These are phyloP conservation scores for Mugil cephalus DNA, from an alignment of 2,113 vertebrate genomes.

Conservation along the genomic window DNA sequence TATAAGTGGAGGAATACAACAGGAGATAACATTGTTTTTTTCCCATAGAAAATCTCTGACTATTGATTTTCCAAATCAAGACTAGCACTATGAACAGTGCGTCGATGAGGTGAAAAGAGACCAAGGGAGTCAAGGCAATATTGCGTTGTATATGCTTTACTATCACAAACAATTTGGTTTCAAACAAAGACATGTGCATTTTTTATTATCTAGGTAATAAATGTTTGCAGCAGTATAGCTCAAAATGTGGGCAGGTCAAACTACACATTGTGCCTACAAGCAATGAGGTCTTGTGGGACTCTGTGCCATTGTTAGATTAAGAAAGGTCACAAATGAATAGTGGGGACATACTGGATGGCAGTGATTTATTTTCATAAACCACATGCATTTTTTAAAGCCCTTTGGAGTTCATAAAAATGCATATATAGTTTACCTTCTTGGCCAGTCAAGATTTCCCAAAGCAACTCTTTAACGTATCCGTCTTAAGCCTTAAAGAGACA, in stretches of 20 bases:
- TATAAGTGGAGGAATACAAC: conserved; percentile 9
- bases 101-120: not conserved
- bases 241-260: not conserved
- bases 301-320: not conserved
- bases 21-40: not conserved
- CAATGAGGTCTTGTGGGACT: not conserved
- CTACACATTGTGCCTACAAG: not conserved
- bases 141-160: not conserved
- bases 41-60: not conserved
- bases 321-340: not conserved
- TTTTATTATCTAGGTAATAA: not conserved
- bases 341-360: not conserved
- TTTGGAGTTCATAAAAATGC: conserved; percentile 4
- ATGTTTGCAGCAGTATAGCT: too few species aligned
- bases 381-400: not conserved
- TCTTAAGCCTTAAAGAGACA: not conserved
- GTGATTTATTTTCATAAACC: not conserved
- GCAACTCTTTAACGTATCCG: not conserved
- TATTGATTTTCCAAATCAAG: conserved; percentile 6
- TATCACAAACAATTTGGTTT: not conserved
- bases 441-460: not conserved
- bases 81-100: conserved; percentile 1
- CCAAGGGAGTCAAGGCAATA: not conserved
- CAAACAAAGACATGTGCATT: not conserved
- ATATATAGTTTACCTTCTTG: not conserved